phyloP scores from a whole-genome alignment of 2,113 vertebrate species.

The Dicerorhinus sumatrensis region DNA sequence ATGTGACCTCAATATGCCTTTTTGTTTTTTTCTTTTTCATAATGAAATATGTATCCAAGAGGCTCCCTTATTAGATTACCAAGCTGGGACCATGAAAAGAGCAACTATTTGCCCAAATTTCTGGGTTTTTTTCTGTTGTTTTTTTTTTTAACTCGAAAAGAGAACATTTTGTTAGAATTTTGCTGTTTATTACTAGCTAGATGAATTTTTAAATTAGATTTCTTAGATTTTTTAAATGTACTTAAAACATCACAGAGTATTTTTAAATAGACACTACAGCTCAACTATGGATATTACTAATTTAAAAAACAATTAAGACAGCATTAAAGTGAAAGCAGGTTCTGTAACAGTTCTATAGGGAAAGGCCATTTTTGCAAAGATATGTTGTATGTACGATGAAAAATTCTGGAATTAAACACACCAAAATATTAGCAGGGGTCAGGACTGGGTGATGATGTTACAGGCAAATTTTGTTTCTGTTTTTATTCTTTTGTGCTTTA shows the following conservation, averaged over 20 bases:
- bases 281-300: not conserved
- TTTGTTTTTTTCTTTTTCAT: not conserved
- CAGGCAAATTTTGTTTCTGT: not conserved
- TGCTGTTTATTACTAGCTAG: not conserved
- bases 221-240: slow-evolving; percentile 42
- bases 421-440: not conserved
- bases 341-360: not conserved
- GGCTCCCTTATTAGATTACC: slow-evolving; percentile 24
- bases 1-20: not conserved
- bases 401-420: not conserved
- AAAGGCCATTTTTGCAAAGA: slow-evolving; percentile 5
- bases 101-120: not conserved
- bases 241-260: slow-evolving; percentile 23
- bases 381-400: not conserved
- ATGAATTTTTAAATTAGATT: slow-evolving; percentile 51
- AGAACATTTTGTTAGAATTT: slow-evolving; percentile 30
- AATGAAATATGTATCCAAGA: slow-evolving; percentile 15
- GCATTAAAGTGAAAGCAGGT: not conserved
- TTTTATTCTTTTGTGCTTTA: slow-evolving; percentile 16
- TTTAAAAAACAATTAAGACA: not conserved
- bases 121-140: not conserved
- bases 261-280: not conserved
- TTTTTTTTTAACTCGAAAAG: not conserved
- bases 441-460: not conserved
- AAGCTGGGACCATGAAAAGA: not conserved